Evolutionary conservation across 2,797 vertebrate species (phyloP).

Genomic region (Sphenodon punctatus): DNA sequence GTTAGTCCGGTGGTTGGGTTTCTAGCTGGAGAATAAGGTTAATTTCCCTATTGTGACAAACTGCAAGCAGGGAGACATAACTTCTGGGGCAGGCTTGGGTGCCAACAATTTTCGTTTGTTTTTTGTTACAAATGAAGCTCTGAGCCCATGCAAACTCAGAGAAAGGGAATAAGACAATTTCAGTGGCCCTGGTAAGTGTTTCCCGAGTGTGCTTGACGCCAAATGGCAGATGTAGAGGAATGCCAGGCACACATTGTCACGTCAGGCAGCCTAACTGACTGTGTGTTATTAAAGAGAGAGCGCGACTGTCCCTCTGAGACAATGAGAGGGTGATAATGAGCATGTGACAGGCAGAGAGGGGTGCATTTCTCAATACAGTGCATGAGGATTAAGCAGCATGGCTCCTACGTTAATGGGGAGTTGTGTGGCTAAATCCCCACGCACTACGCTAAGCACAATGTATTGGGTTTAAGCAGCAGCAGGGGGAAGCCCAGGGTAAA

Average conservation of each 20-base stretch:
- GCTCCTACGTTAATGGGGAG: not conserved
- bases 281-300: not conserved
- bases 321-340: not conserved
- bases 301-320: not conserved
- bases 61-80: no score
- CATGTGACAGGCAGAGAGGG: not conserved
- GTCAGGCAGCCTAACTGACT: not conserved
- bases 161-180: not conserved
- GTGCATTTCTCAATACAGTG: not conserved
- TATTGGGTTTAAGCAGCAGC: conserved; percentile 24
- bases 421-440: not conserved
- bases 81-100: no score
- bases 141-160: no score
- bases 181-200: not conserved
- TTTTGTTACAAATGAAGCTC: no score
- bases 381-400: conserved; percentile 17
- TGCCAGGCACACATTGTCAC: not conserved
- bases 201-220: not conserved
- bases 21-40: no score
- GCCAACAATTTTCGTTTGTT: no score
- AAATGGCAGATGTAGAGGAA: not conserved
- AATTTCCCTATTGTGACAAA: no score
- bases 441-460: conserved; percentile 23
- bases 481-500: conserved; percentile 27
- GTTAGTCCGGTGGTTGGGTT: no score